Evolutionary conservation across 2,113 vertebrate genomes (phyloP).

Genomic region (Prolemur simus): DNA sequence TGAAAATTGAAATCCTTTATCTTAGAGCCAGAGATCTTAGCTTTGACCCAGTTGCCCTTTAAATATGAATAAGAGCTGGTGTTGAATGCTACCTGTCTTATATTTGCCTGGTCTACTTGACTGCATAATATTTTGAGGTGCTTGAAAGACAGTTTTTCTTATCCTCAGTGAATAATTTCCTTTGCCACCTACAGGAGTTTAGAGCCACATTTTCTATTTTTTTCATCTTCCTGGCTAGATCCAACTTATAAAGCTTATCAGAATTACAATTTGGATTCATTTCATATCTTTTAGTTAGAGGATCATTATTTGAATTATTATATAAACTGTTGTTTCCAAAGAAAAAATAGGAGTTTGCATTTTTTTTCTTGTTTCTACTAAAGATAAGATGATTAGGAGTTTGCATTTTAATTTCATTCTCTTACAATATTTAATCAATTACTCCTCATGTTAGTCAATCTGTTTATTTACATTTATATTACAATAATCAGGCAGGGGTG

Average conservation of each 20-base stretch:
- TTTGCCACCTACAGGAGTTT: not conserved
- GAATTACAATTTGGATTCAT: slow-evolving; percentile 56
- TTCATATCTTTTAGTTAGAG: slow-evolving; percentile 48
- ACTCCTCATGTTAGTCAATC: slow-evolving; percentile 41
- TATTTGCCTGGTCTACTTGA: slow-evolving; percentile 48
- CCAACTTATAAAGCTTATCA: not conserved
- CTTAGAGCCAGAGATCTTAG: slow-evolving; percentile 60
- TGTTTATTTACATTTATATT: slow-evolving; percentile 71
- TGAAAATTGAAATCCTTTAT: slow-evolving; percentile 77
- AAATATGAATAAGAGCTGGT: slow-evolving; percentile 46
- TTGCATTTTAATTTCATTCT: slow-evolving; percentile 8
- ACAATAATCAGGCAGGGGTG: not conserved
- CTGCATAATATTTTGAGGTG: slow-evolving; percentile 21
- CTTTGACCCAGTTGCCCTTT: slow-evolving; percentile 54
- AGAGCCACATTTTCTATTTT: not conserved
- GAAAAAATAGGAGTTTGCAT: not conserved
- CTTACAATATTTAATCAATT: slow-evolving; percentile 62
- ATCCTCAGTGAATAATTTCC: not conserved
- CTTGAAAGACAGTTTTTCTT: slow-evolving; percentile 36
- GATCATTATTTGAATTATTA: slow-evolving; percentile 27
- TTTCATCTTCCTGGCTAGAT: not conserved
- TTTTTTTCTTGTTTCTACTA: too few relatives aligned
- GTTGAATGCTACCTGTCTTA: not conserved
- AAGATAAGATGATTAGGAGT: too few relatives aligned
- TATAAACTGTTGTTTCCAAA: slow-evolving; percentile 43